Evolutionary conservation across 2,888 invertebrate genomes (phyloP), one percentile per base, ranked within the genome.

Genomic region (Drosophila nigritarsus): DNA sequence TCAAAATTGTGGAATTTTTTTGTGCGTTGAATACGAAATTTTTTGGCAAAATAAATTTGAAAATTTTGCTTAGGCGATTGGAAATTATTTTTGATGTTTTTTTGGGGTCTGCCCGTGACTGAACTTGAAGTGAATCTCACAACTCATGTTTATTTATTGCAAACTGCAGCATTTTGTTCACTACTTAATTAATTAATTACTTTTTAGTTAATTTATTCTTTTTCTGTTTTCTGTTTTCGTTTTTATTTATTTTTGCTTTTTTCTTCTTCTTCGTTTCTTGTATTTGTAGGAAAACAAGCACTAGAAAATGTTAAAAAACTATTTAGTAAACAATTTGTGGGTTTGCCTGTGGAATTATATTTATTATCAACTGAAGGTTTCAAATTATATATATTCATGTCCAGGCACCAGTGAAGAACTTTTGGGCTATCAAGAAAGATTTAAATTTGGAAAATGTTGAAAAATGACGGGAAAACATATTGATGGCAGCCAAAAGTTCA

Each of bases 141-240:
- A 78, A 78, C 78, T 67, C 59, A 55, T 76, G 67, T 78, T 34
- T 64, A 51, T 59, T 53, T 63, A 72, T 67, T 70, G 72, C 80
- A 76, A 77, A 73, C 75, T 77, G 90, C 82, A 76, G 79, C 82
- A 73, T 84, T 83, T 80, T 63, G 75, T 78, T 63, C 62, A 80
- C 86, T 86, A 88, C 90, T 88, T 89, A 89, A 78, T 85, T 87
- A 84, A 73, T 72, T 82, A 84, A 73, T 72, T 82, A 74, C 74
- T 55, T 68, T 62, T 69, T 62, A 51, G 61, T 61, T 72, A 58
- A 67, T 62, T 34, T 42, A 61, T 30, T 64, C 6, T 24, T 58
- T 45, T 29, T 45, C 7, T 4, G 45, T 58, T 45, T 29, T 45
- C 7, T 4, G 45, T 45, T 45, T 45, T 45, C 13, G 42, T 20